Evolutionary conservation across 2,113 vertebrate species (phyloP), one percentile per base, ranked within the genome.

Genomic region (Falcunculus frontatus): DNA sequence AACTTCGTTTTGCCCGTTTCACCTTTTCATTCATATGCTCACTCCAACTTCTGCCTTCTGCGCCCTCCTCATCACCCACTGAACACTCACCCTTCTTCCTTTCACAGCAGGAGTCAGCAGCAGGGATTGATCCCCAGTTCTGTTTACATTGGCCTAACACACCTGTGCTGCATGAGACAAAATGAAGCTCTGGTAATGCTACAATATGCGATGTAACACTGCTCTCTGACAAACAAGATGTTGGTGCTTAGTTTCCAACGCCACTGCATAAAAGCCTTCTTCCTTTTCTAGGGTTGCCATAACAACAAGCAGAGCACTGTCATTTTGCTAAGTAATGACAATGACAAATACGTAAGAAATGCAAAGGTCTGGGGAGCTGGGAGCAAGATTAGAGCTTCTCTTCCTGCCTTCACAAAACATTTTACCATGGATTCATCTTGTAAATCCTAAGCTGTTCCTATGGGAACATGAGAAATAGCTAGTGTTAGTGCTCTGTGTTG

Each of bases 321-420:
- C 90, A 93, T 87, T 96, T 94, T 84, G 79, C 83, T 87, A 92
- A 95, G 83, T 90, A 91, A 90, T 76, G 83, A 96, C 94, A 96
- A 65, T 80, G 94, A 95, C 94, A 95, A 95, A 92, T 84, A 92
- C 13, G 39, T 79, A 82, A 92, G 76, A 96, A 96, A 93, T 82
- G 69, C 80, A 91, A 84, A 95, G 73, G 83, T 94, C 88, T 87
- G 49, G 65, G 44, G 65, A 94, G 87, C 46, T 35, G 76, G 69
- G 73, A 92, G 83, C 56, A 78, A 94, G 86, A 95, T 94, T 84
- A 83, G 63, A 92, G 47, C 57, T 94, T 64, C 62, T 93, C 85
- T 84, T 95, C 69, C 83, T 82, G 83, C 85, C 86, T 84, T 90
- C 89, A 92, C 53, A 73, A 87, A 96, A 89, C 53, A 84, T 90